Conservation (phyloP, 2,888 invertebrate genomes). For the Phengaris arion region DNA sequence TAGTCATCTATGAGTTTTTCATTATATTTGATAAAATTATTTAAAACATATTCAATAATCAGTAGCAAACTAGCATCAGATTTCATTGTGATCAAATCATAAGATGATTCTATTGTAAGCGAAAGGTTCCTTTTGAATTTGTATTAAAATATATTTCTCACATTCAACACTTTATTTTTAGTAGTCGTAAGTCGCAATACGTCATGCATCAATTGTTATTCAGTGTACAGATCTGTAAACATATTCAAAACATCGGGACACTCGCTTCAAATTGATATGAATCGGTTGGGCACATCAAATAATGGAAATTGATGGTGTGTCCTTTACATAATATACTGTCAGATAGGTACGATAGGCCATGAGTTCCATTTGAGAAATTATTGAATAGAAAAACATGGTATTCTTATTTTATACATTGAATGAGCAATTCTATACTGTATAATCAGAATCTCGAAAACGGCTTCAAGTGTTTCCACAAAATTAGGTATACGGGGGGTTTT, state of each 20-base stretch:
- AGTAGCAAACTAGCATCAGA: too few relatives aligned
- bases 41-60: too few relatives aligned
- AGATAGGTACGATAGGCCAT: not conserved
- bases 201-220: not conserved
- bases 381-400: not conserved
- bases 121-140: too few relatives aligned
- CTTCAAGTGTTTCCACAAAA: too few relatives aligned
- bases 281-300: conserved; percentile 14
- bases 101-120: too few relatives aligned
- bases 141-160: not conserved
- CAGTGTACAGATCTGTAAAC: conserved; percentile 6
- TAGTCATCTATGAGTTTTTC: too few relatives aligned
- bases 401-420: too few relatives aligned
- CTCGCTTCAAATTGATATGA: not conserved
- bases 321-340: not conserved
- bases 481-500: too few relatives aligned
- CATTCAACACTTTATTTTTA: not conserved
- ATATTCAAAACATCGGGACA: not conserved
- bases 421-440: too few relatives aligned
- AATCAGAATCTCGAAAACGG: too few relatives aligned
- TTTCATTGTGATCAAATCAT: too few relatives aligned
- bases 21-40: too few relatives aligned
- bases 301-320: conserved; percentile 1
- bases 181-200: not conserved
- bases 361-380: not conserved